phyloP scores from a whole-genome alignment of 2,888 invertebrate species.

The Steromphala cineraria region DNA sequence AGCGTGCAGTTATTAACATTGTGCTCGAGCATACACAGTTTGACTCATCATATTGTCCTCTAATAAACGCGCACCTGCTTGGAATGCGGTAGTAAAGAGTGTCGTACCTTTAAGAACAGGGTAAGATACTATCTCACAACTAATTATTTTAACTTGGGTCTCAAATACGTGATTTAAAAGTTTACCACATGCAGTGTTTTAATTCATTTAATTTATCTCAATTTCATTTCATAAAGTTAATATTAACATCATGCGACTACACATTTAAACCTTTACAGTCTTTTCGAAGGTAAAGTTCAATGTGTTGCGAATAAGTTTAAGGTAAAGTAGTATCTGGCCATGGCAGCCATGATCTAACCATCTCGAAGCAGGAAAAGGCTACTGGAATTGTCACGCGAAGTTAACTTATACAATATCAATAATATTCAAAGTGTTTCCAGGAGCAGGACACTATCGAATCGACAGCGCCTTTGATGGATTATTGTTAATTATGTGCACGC shows the following conservation, averaged over 20 bases:
- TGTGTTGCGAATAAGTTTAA: too few relatives aligned
- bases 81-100: background rate
- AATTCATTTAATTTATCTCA: too few relatives aligned
- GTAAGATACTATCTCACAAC: background rate
- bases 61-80: background rate
- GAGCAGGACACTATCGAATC: background rate
- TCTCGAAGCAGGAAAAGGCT: background rate
- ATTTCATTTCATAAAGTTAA: too few relatives aligned
- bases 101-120: background rate
- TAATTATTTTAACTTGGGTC: too few relatives aligned
- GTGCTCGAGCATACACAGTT: too few relatives aligned
- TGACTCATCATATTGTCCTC: too few relatives aligned
- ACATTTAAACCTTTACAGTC: too few relatives aligned
- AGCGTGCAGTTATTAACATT: too few relatives aligned
- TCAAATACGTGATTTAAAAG: too few relatives aligned
- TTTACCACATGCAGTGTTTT: too few relatives aligned
- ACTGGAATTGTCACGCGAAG: background rate
- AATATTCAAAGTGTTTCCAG: background rate
- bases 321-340: background rate
- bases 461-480: background rate
- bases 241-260: too few relatives aligned
- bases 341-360: constrained; percentile 8
- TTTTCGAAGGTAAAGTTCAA: too few relatives aligned
- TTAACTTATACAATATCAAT: background rate
- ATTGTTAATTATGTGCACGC: background rate